These are phyloP conservation scores for Pristionchus entomophagus DNA, from an alignment of 2,888 invertebrate species.

Conservation along the genomic window DNA sequence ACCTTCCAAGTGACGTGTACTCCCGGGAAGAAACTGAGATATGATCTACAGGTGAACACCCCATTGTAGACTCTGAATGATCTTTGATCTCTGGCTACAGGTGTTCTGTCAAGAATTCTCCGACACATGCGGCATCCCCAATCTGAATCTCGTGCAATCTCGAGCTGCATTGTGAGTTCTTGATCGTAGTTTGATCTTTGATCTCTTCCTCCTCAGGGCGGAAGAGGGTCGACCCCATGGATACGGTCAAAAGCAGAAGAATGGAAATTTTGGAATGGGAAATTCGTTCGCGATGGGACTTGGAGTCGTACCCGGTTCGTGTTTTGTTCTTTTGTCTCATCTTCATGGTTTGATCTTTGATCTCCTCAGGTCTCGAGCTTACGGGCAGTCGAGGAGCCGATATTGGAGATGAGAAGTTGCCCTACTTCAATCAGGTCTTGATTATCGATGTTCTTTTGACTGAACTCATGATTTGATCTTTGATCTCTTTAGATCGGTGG, in stretches of 20 bases:
- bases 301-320: constrained; percentile 65
- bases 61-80: neutral
- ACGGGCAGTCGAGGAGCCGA: constrained; percentile 61
- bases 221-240: constrained; percentile 67
- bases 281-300: constrained; percentile 66
- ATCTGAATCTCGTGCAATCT: constrained; percentile 56
- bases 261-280: constrained; percentile 69
- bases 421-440: constrained; percentile 64
- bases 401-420: constrained; percentile 63
- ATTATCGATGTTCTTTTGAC: neutral
- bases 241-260: constrained; percentile 73
- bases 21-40: constrained; percentile 70
- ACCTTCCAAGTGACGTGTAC: constrained; percentile 68
- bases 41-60: constrained; percentile 64
- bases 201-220: constrained; percentile 28
- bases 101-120: constrained; percentile 70
- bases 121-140: constrained; percentile 69
- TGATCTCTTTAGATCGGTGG: constrained; percentile 64
- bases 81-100: constrained; percentile 46
- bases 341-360: neutral
- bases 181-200: neutral
- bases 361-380: constrained; percentile 56
- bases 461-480: neutral
- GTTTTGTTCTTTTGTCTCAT: neutral
- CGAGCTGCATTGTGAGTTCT: neutral